phyloP scores from a whole-genome alignment of 2,888 invertebrate species.

The Elmis aenea region DNA sequence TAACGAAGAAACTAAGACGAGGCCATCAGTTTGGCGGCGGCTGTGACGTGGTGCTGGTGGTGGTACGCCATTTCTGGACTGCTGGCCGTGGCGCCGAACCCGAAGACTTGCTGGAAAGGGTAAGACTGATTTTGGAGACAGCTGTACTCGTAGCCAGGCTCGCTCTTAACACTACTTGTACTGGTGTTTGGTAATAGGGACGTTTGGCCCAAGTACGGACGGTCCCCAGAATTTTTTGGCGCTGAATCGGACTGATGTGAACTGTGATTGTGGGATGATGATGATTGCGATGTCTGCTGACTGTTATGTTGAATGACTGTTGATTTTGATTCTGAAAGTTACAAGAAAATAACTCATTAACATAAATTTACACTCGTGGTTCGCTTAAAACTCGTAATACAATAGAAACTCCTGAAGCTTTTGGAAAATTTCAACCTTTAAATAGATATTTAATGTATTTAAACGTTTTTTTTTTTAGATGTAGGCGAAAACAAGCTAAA shows the following conservation, averaged over 20 bases:
- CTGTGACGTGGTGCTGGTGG: slow-evolving; percentile 81
- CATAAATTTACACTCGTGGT: too few relatives aligned
- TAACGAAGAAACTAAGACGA: slow-evolving; percentile 60
- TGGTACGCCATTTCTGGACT: slow-evolving; percentile 65
- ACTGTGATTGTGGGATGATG: slow-evolving; percentile 17
- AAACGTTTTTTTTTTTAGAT: too few relatives aligned
- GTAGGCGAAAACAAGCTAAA: too few relatives aligned
- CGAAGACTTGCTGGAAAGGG: slow-evolving; percentile 55
- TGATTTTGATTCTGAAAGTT: slow-evolving; percentile 40
- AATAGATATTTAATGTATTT: too few relatives aligned
- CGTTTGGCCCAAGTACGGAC: slow-evolving; percentile 55
- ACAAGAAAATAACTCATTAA: too few relatives aligned
- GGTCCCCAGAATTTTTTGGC: slow-evolving; percentile 29
- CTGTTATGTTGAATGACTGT: slow-evolving; percentile 27
- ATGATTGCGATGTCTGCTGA: slow-evolving; percentile 18
- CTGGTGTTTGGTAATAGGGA: slow-evolving; percentile 50
- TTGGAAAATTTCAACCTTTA: too few relatives aligned
- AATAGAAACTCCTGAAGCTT: too few relatives aligned
- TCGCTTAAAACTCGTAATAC: too few relatives aligned
- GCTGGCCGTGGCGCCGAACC: slow-evolving; percentile 45
- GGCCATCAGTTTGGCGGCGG: slow-evolving; percentile 78
- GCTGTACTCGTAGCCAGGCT: slow-evolving; percentile 46
- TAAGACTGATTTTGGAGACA: slow-evolving; percentile 45
- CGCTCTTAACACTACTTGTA: slow-evolving; percentile 44
- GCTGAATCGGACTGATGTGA: slow-evolving; percentile 15